Conservation (phyloP, 2,797 vertebrate species). For the Ceryle rudis region DNA sequence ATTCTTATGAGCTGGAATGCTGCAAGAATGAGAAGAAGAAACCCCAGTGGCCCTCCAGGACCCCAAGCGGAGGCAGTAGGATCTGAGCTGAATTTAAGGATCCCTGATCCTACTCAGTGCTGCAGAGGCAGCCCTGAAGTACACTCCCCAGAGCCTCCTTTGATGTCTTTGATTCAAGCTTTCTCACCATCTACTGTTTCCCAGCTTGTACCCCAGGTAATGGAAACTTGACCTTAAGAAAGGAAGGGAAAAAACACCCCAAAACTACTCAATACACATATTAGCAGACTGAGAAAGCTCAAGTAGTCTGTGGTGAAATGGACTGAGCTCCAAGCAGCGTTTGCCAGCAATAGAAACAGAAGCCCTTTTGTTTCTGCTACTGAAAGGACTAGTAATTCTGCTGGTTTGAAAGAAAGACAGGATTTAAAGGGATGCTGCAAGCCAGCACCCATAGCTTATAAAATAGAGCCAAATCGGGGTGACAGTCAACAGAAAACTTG, state of each 20-base stretch:
- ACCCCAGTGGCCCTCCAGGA: neutral
- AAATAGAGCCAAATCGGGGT: neutral
- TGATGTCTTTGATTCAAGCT: neutral
- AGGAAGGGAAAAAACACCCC: accelerated
- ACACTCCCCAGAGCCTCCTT: neutral
- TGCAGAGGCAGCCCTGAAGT: neutral
- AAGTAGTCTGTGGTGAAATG: neutral
- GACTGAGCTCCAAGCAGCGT: neutral
- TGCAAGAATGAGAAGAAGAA: neutral
- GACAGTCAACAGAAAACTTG: slow-evolving; percentile 43
- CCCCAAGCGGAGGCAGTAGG: neutral
- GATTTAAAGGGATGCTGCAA: neutral
- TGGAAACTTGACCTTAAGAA: neutral
- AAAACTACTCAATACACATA: neutral
- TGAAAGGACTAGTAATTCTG: neutral
- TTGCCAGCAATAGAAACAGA: neutral
- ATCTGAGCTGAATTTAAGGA: neutral
- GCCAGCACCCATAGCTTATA: neutral
- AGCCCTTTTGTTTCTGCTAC: neutral
- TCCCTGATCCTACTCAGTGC: neutral
- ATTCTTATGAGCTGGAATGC: neutral
- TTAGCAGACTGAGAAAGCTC: neutral
- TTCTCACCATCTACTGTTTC: neutral
- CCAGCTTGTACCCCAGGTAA: neutral
- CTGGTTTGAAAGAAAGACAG: neutral